Base-by-base conservation (phyloP, 2,888 invertebrate genomes). In the Emmelina monodactyla region DNA sequence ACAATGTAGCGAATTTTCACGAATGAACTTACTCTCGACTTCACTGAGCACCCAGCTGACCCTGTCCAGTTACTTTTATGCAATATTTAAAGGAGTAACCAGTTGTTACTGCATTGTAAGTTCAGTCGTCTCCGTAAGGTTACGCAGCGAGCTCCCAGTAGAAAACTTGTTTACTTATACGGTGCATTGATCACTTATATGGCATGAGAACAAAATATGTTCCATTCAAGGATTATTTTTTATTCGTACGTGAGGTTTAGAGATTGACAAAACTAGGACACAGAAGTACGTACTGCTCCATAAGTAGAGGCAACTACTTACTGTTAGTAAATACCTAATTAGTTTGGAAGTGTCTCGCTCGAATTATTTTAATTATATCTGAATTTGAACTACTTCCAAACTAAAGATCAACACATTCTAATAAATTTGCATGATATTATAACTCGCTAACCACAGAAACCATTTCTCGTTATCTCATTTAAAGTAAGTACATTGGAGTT, bases 81-180 rank as follows among this genome's bases (percentile, higher is more conserved):
- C 51, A 55, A 58, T 47, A 50, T 53, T 53, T 53, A 58, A 54
- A 61, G 53, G 50, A 49, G 38, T 43, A 46, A 45, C 51, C 45
- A 46, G 42, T 47, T 51, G 48, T 37, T 43, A 44, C 46, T 38
- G 43, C 46, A 48, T 44, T 44, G 46, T 55, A 55, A 56, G 58
- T 50, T 59, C 62, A 52, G 60, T 59, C 56, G 62, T 56, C 56
- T 51, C 62, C 29, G 12, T 58, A 56, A 63, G 61, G 66, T 56
- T 66, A 71, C 70, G 62, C 50, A 49, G 76, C 76, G 76, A 76
- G 70, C 65, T 56, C 50, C 51, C 47, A 58, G 53, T 60, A 64
- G 66, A 53, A 69, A 66, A 70, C 71, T 61, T 71, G 72, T 73
- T 75, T 68, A 67, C 73, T 57, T 73, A 65, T 72, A 75, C 64